Evolutionary conservation across 2,113 vertebrate genomes (phyloP).

Genomic region (Acinonyx jubatus): DNA sequence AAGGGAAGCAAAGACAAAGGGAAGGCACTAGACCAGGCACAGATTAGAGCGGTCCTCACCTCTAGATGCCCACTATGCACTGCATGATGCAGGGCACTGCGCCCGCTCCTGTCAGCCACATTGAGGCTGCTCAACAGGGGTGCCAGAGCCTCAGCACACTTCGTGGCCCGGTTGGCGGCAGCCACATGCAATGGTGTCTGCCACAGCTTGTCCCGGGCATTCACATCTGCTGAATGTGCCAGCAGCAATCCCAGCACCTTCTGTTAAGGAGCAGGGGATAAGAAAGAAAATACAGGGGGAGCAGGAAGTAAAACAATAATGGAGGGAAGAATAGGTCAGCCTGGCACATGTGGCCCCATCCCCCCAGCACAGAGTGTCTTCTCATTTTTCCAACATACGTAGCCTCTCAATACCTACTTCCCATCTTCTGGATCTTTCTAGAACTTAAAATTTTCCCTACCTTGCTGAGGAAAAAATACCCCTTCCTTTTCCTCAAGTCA

Average conservation of each 20-base stretch:
- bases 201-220: conserved; percentile 93
- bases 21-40: rapidly evolving
- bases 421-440: not conserved
- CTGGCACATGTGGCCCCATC: not conserved
- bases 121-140: conserved; percentile 92
- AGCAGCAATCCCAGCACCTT: conserved; percentile 93
- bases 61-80: conserved; percentile 93
- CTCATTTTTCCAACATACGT: not conserved
- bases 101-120: conserved; percentile 91
- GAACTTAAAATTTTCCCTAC: not conserved
- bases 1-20: not conserved
- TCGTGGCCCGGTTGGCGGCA: conserved; percentile 92
- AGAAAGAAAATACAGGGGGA: not conserved
- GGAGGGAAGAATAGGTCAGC: not conserved
- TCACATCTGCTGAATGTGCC: conserved; percentile 92
- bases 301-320: not conserved
- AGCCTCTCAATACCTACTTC: not conserved
- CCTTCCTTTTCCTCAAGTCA: conserved; percentile 29
- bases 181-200: conserved; percentile 96
- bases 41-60: conserved; percentile 81
- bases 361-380: not conserved
- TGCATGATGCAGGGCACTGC: conserved; percentile 95
- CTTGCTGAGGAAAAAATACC: conserved; percentile 31
- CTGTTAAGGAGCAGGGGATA: conserved; percentile 70
- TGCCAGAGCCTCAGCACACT: conserved; percentile 92